Evolutionary conservation across 2,888 invertebrate species (phyloP), one percentile per base, ranked within the genome.

Genomic region (Ochlodes sylvanus): DNA sequence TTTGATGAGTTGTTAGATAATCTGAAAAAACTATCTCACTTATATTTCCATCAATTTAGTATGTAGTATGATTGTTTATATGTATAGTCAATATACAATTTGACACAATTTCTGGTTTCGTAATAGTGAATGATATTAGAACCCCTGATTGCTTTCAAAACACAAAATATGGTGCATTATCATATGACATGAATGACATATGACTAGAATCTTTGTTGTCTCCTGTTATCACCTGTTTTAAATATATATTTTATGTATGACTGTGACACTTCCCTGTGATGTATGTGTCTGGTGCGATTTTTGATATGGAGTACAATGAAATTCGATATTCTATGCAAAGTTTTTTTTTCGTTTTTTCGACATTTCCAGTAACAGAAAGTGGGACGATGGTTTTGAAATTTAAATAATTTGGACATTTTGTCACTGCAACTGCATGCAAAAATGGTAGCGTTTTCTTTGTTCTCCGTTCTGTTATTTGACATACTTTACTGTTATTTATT

Each of bases 271-370:
- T 57, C 10, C 41, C 41, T 57, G 19, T 57, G 57, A 41, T 19
- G 14, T 57, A 57, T 57, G 12, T 19, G 12, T 41, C 15, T 19
- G 57, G 17, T 41, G 19, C 19, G 57, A 12, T 57, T 38, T 57
- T 57, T 41, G 9, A 32, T n/a, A 63, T 55, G n/a, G 42, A 63
- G 55, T 9, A 15, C 44, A 63, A 55, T 63, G 55, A 63, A 38
- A 63, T 55, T 63, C 63, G 27, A 10, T 44, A 27, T 14, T 21
- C 19, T 17, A 63, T 54, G 54, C 55, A 55, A 63, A 60, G 42
- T 42, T 17, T 32, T 44, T 63, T 63, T 63, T n/a, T n/a, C 5
- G 63, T 64, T 64, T 32, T 54, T 54, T 27, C 41, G 42, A n/a
- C 32, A 54, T 54, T 63, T 56, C 42, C 56, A 47, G 12, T 56